phyloP scores from a whole-genome alignment of 2,797 vertebrate genomes.

The Thripadectes ignobilis region DNA sequence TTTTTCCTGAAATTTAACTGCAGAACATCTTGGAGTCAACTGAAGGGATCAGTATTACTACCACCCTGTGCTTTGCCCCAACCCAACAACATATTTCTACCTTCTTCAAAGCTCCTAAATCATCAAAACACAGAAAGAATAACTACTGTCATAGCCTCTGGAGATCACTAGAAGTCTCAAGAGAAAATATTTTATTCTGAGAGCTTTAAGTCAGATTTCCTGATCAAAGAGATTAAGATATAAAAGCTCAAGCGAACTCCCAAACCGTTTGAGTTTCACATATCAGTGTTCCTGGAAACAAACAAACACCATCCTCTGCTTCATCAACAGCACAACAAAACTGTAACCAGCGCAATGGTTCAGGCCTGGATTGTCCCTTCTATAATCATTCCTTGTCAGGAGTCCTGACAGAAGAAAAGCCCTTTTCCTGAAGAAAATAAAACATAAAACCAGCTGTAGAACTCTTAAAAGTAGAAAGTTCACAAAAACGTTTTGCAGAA shows the following conservation, averaged over 20 bases:
- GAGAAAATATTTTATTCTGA: background rate
- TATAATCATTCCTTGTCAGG: background rate
- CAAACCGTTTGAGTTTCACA: background rate
- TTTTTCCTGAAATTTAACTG: background rate
- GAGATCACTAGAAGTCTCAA: background rate
- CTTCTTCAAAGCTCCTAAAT: background rate
- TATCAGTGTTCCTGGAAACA: background rate
- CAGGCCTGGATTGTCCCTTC: background rate
- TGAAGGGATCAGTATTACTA: background rate
- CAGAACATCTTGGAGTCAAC: background rate
- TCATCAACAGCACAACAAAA: background rate
- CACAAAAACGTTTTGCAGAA: background rate
- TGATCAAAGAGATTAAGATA: background rate
- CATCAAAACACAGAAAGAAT: background rate
- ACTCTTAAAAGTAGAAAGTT: background rate
- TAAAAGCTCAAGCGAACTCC: background rate
- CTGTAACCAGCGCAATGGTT: background rate
- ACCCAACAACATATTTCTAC: background rate
- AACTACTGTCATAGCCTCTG: background rate
- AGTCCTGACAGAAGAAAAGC: background rate
- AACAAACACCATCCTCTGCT: background rate
- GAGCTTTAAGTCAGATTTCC: background rate
- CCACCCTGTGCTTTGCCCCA: background rate
- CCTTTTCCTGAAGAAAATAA: background rate
- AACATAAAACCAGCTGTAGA: background rate